phyloP scores from a whole-genome alignment of 2,113 vertebrate genomes.

The Cyanoderma ruficeps region DNA sequence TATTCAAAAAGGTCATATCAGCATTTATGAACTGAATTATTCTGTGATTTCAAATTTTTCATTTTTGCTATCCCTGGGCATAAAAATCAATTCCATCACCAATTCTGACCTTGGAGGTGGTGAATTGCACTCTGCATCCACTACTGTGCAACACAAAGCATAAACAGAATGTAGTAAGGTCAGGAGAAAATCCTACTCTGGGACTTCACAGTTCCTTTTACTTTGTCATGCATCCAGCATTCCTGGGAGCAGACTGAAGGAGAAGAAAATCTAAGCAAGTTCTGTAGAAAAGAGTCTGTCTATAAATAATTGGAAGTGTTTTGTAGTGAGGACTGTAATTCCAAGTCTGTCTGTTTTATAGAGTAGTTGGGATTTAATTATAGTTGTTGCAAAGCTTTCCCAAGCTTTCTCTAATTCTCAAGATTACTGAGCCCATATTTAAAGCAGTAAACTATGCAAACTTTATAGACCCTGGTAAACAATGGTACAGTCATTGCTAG shows the following conservation, averaged over 20 bases:
- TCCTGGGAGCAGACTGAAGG: not conserved
- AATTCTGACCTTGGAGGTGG: not conserved
- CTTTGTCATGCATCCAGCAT: not conserved
- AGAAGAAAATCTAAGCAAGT: not conserved
- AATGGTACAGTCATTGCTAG: not conserved
- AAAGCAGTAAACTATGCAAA: not conserved
- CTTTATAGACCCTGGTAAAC: not conserved
- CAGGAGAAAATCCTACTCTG: not conserved
- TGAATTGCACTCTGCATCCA: not conserved
- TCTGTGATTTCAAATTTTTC: not conserved
- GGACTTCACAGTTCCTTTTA: not conserved
- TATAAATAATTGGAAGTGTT: conserved; percentile 8
- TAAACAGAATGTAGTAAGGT: not conserved
- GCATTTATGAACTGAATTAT: not conserved
- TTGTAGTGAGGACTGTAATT: not conserved
- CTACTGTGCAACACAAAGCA: not conserved
- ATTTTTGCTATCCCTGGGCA: not conserved
- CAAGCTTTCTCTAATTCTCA: not conserved
- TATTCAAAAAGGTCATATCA: not conserved
- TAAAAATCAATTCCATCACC: not conserved
- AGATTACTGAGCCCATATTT: not conserved
- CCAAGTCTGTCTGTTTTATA: not conserved
- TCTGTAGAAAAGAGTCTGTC: not conserved
- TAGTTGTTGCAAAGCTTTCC: not conserved
- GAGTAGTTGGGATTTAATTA: conserved; percentile 27